These are phyloP conservation scores for Kuschelorhynchus macadamiae DNA, from an alignment of 2,888 invertebrate genomes.

Conservation along the genomic window DNA sequence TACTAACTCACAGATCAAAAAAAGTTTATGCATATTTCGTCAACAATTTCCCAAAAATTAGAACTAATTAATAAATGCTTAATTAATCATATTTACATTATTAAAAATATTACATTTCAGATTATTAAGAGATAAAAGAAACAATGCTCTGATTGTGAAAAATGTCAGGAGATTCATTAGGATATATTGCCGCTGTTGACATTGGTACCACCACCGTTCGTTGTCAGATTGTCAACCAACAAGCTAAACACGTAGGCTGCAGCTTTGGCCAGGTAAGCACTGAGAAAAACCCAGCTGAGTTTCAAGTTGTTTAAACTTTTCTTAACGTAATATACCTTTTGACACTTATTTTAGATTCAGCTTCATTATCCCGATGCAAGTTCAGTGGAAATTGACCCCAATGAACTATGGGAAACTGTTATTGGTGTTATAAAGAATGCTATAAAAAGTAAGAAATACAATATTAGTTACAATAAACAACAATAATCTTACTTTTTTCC, in stretches of 20 bases:
- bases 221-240: constrained; percentile 84
- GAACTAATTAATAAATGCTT: no score
- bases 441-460: constrained; percentile 76
- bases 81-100: no score
- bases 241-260: constrained; percentile 75
- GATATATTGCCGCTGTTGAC: constrained; percentile 87
- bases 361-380: constrained; percentile 85
- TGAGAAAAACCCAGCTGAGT: no score
- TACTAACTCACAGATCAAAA: no score
- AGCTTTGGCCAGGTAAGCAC: constrained; percentile 77
- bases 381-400: constrained; percentile 91
- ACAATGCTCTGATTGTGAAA: no score
- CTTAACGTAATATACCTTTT: constrained; percentile 21
- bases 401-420: constrained; percentile 81
- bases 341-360: constrained; percentile 76
- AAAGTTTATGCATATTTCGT: no score
- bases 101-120: no score
- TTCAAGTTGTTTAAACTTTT: no score
- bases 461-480: no score
- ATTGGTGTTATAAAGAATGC: constrained; percentile 79
- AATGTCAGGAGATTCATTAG: constrained; percentile 58
- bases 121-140: no score
- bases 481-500: no score
- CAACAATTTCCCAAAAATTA: no score
- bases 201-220: constrained; percentile 91